Conservation (phyloP, 1,140 invertebrate species). For the Saccostrea cuccullata region DNA sequence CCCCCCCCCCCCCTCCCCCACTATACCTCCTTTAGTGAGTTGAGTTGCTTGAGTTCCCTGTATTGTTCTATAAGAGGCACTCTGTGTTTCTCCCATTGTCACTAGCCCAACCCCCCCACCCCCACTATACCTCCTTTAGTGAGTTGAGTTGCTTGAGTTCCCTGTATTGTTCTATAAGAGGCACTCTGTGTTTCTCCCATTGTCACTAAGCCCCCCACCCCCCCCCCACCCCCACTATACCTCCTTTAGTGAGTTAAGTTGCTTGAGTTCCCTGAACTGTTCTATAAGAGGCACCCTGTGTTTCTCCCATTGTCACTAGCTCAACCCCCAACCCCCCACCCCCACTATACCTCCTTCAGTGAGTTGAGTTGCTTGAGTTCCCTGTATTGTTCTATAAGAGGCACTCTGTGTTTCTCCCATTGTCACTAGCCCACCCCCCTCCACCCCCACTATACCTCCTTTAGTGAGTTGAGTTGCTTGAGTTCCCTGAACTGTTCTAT, state of each 20-base stretch:
- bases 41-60: conserved; percentile 81
- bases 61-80: conserved; percentile 84
- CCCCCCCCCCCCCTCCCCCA: no score
- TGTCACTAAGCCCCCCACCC: no score
- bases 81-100: conserved; percentile 86
- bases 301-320: conserved; percentile 87
- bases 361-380: conserved; percentile 82
- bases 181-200: conserved; percentile 85
- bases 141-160: conserved; percentile 82
- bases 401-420: conserved; percentile 85
- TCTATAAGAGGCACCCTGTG: conserved; percentile 84
- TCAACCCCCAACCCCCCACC: no score
- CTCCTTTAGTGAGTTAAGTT: conserved; percentile 82
- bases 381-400: conserved; percentile 83
- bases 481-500: conserved; percentile 83
- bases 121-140: conserved; percentile 81
- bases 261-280: conserved; percentile 82
- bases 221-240: conserved; percentile 76
- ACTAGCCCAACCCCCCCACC: no score
- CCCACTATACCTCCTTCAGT: conserved; percentile 81
- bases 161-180: conserved; percentile 83
- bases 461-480: conserved; percentile 82
- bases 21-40: conserved; percentile 82
- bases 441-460: conserved; percentile 79
- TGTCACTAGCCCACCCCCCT: no score